Conservation (phyloP, 2,113 vertebrate genomes). For the Poeciliopsis occidentalis region DNA sequence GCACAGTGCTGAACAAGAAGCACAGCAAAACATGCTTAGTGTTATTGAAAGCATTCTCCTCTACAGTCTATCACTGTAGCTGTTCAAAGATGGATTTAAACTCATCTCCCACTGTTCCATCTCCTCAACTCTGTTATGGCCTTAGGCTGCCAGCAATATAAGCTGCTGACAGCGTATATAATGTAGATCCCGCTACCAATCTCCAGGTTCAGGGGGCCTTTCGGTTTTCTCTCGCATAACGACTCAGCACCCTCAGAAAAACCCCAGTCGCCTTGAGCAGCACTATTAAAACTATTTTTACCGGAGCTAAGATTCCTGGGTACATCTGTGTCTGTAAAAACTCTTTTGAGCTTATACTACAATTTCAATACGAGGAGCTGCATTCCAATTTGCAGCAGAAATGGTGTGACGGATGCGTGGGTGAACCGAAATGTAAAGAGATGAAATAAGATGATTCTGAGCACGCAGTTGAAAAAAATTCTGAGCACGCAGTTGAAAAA, state of each 20-base stretch:
- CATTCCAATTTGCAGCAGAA: conserved; percentile 36
- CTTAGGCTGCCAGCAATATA: conserved; percentile 57
- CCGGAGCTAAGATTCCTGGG: conserved; percentile 55
- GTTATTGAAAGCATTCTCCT: conserved; percentile 46
- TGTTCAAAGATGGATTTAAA: conserved; percentile 60
- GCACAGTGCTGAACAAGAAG: background rate
- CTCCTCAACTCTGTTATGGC: conserved; percentile 69
- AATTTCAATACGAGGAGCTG: conserved; percentile 27
- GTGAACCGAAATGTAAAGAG: conserved; percentile 31
- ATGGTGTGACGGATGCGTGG: conserved; percentile 37
- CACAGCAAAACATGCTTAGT: conserved; percentile 26
- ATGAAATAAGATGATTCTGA: too few relatives aligned
- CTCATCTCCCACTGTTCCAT: conserved; percentile 53
- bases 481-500: too few relatives aligned
- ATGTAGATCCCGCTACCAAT: conserved; percentile 56
- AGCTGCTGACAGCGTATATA: conserved; percentile 56
- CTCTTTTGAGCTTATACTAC: conserved; percentile 44
- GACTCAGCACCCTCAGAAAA: conserved; percentile 49
- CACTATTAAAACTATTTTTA: conserved; percentile 60
- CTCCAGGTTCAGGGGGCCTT: conserved; percentile 58
- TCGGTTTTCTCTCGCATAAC: conserved; percentile 48
- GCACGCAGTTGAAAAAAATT: too few relatives aligned
- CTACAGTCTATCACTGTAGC: conserved; percentile 26
- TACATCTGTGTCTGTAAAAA: conserved; percentile 50
- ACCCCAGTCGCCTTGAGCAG: conserved; percentile 44